Evolutionary conservation across 2,113 vertebrate species (phyloP).

Genomic region (Hemiscyllium ocellatum): DNA sequence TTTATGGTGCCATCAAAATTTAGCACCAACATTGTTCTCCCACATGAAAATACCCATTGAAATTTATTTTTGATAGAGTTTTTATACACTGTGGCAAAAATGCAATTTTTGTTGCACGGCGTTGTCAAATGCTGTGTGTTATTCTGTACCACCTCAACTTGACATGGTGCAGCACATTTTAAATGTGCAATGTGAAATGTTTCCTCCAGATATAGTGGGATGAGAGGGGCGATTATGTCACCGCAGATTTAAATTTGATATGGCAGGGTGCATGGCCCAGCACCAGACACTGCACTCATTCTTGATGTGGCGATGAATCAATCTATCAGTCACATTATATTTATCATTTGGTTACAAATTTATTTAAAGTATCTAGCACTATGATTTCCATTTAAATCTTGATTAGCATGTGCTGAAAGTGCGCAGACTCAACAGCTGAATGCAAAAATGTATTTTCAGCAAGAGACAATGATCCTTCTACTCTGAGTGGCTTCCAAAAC

Average conservation of each 20-base stretch:
- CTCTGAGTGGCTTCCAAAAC: neutral
- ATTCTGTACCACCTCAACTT: neutral
- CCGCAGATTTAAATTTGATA: neutral
- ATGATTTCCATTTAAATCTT: constrained; percentile 24
- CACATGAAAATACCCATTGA: neutral
- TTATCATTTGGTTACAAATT: constrained; percentile 16
- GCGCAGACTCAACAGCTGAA: neutral
- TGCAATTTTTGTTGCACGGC: neutral
- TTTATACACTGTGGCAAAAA: neutral
- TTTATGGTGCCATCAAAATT: neutral
- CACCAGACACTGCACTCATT: neutral
- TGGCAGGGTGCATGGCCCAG: neutral
- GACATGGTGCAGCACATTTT: constrained; percentile 26
- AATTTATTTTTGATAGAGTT: neutral
- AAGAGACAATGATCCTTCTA: neutral
- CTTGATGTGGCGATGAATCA: neutral
- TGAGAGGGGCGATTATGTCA: constrained; percentile 6
- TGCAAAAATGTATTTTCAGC: neutral
- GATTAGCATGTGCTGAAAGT: neutral
- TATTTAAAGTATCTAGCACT: neutral
- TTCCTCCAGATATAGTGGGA: constrained; percentile 10
- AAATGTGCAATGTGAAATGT: constrained; percentile 19
- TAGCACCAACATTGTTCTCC: neutral
- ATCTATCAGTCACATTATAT: neutral
- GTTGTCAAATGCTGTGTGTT: constrained; percentile 7